Conservation (phyloP, 2,888 invertebrate species). For the Lycocerus yunnanus region DNA sequence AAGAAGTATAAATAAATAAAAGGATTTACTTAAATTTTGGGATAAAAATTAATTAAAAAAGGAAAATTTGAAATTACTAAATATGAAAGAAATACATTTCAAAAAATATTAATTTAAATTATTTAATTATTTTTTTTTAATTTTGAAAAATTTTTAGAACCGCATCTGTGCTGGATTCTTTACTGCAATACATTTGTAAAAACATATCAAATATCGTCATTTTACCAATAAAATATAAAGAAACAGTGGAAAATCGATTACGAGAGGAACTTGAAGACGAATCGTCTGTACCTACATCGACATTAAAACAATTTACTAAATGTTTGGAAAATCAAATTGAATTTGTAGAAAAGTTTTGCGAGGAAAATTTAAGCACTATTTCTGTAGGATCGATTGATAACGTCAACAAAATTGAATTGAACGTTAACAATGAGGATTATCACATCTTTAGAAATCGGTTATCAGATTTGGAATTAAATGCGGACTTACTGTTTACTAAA, state of each 20-base stretch:
- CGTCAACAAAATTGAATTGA: slow-evolving; percentile 11
- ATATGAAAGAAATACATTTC: too few species aligned
- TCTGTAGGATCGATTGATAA: not conserved
- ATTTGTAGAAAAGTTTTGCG: slow-evolving; percentile 29
- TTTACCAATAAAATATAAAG: slow-evolving; percentile 34
- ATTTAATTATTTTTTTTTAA: not conserved
- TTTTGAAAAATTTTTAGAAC: slow-evolving; percentile 49
- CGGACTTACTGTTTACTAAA: slow-evolving; percentile 31
- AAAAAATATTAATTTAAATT: too few species aligned
- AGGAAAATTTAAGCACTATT: slow-evolving; percentile 4
- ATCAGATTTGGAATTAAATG: slow-evolving; percentile 36
- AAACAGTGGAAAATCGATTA: not conserved
- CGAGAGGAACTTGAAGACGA: not conserved
- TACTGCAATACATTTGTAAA: slow-evolving; percentile 56
- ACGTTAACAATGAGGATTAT: slow-evolving; percentile 19
- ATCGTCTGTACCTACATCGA: slow-evolving; percentile 15
- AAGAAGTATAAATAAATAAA: too few species aligned
- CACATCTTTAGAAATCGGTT: slow-evolving; percentile 35
- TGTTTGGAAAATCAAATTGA: slow-evolving; percentile 36
- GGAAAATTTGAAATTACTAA: too few species aligned
- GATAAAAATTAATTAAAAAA: too few species aligned
- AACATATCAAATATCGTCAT: slow-evolving; percentile 49
- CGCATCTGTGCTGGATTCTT: slow-evolving; percentile 50
- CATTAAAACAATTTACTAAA: slow-evolving; percentile 33
- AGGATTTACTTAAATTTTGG: too few species aligned